phyloP scores from a whole-genome alignment of 2,888 invertebrate genomes.

The Troides oblongomaculatus region DNA sequence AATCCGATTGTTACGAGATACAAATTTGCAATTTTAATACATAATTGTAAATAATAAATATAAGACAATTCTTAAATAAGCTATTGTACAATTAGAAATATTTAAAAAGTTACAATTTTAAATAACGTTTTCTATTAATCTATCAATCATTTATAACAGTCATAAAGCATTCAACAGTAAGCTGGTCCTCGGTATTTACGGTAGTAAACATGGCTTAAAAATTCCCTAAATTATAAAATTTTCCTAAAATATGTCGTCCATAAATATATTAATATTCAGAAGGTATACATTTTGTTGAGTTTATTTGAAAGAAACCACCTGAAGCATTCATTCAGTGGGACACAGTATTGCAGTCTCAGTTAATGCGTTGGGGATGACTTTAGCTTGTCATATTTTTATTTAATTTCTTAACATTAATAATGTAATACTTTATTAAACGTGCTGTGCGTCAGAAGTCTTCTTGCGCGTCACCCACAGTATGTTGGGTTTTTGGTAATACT shows the following conservation, averaged over 20 bases:
- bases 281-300: background rate
- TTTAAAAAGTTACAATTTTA: background rate
- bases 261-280: background rate
- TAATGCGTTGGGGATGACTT: conserved; percentile 10
- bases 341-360: background rate
- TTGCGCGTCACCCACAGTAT: conserved; percentile 81
- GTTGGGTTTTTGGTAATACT: conserved; percentile 85
- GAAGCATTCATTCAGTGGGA: background rate
- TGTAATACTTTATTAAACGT: conserved; percentile 46
- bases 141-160: background rate
- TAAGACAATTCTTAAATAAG: background rate
- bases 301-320: background rate
- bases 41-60: background rate
- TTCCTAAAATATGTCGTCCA: background rate
- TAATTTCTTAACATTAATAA: conserved; percentile 3
- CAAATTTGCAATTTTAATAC: background rate
- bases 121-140: background rate
- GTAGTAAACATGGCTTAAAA: conserved; percentile 3
- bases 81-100: background rate
- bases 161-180: conserved; percentile 14
- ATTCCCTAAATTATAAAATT: background rate
- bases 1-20: conserved; percentile 28
- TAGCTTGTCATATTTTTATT: conserved; percentile 3
- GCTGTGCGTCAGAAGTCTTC: conserved; percentile 51
- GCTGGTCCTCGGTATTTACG: conserved; percentile 4